These are phyloP conservation scores for Aspidiotus destructor DNA, from an alignment of 2,888 invertebrate species.

Conservation along the genomic window DNA sequence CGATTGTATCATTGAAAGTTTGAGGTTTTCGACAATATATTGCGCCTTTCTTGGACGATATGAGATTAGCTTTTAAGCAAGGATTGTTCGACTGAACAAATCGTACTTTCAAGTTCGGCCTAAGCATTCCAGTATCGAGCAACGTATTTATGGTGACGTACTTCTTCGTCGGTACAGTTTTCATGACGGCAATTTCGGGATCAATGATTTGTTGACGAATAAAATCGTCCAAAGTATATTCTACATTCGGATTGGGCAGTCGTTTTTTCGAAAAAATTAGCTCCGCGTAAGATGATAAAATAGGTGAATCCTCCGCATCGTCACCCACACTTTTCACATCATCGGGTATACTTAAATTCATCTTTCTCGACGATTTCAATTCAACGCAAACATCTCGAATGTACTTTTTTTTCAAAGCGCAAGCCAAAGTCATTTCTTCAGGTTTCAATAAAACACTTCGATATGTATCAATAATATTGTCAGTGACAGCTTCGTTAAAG, in stretches of 20 bases:
- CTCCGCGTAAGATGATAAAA: not conserved
- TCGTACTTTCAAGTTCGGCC: constrained; percentile 40
- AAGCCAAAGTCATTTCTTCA: constrained; percentile 56
- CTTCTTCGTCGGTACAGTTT: constrained; percentile 62
- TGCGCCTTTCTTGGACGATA: constrained; percentile 53
- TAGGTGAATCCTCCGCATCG: not conserved
- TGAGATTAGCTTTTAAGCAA: constrained; percentile 1
- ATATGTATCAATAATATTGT: constrained; percentile 59
- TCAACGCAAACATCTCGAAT: constrained; percentile 41
- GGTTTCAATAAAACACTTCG: constrained; percentile 61
- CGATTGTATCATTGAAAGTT: constrained; percentile 69
- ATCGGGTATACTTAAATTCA: constrained; percentile 40
- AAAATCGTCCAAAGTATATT: constrained; percentile 73
- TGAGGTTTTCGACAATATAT: constrained; percentile 67
- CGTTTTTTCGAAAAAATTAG: not conserved
- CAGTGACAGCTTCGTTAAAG: constrained; percentile 50
- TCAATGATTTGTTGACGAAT: constrained; percentile 69
- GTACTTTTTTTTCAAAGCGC: constrained; percentile 71
- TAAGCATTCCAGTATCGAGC: constrained; percentile 57
- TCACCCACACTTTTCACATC: not conserved
- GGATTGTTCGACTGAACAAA: constrained; percentile 9
- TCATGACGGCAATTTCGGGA: constrained; percentile 63
- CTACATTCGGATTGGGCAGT: constrained; percentile 39
- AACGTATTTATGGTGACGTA: constrained; percentile 40
- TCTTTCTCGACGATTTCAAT: constrained; percentile 48